Evolutionary conservation across 2,113 vertebrate genomes (phyloP).

Genomic region (Thymallus thymallus): DNA sequence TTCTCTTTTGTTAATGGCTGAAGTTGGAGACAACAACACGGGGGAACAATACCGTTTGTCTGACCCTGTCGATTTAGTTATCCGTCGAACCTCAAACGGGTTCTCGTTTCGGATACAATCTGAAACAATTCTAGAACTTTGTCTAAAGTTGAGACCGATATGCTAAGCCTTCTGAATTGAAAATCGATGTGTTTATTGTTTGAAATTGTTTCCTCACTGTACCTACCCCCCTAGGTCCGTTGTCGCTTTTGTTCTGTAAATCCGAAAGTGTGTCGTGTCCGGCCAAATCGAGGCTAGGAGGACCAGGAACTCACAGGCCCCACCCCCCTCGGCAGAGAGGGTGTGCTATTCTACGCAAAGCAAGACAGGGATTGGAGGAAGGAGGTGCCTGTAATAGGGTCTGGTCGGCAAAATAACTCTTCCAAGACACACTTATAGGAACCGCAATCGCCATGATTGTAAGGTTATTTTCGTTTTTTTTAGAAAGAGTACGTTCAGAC

Average conservation of each 20-base stretch:
- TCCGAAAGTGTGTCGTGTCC: conserved; percentile 66
- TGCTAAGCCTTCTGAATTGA: not conserved
- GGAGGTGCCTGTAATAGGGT: not conserved
- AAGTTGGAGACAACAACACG: not conserved
- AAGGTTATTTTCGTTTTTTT: no score
- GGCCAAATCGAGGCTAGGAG: conserved; percentile 73
- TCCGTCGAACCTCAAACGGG: conserved; percentile 24
- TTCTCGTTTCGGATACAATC: conserved; percentile 54
- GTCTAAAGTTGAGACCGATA: conserved; percentile 48
- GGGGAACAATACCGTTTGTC: conserved; percentile 5
- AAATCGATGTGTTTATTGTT: conserved; percentile 2
- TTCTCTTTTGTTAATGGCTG: not conserved
- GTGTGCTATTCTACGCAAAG: conserved; percentile 57
- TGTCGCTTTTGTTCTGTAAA: not conserved
- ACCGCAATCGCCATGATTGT: no score
- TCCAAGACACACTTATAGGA: no score
- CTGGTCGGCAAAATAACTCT: no score
- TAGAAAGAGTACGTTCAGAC: no score
- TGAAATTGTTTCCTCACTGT: conserved; percentile 34
- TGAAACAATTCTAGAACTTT: conserved; percentile 59
- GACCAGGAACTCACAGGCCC: conserved; percentile 33
- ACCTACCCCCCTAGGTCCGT: conserved; percentile 54
- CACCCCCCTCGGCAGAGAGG: conserved; percentile 67
- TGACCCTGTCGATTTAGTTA: conserved; percentile 4
- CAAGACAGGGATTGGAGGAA: conserved; percentile 29